Conservation (phyloP, 1,140 invertebrate genomes). For the Heterodera carotae region DNA sequence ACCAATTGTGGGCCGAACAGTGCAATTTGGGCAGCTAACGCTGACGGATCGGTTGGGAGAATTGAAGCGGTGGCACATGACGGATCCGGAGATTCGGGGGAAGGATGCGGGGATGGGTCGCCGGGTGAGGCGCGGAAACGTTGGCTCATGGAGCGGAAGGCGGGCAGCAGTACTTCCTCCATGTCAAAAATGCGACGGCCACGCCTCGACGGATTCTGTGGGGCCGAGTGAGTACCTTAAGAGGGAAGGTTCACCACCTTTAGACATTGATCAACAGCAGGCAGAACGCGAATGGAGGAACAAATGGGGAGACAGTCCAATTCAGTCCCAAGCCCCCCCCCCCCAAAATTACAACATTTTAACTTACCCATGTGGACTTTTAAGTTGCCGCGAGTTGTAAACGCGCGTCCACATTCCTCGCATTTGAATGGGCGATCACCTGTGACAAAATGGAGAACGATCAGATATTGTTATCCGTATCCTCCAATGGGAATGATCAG, state of each 20-base stretch:
- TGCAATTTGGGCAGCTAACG: background rate
- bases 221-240: conserved; percentile 44
- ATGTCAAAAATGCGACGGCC: conserved; percentile 62
- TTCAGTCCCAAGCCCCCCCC: too few relatives aligned
- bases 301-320: too few relatives aligned
- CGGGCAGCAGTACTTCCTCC: conserved; percentile 22
- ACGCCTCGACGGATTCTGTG: conserved; percentile 56
- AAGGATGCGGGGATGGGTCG: background rate
- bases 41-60: background rate
- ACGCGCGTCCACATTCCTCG: conserved; percentile 86
- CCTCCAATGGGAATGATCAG: too few relatives aligned
- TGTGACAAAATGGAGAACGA: conserved; percentile 15
- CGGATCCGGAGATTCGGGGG: background rate
- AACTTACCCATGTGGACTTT: conserved; percentile 74
- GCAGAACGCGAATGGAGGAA: too few relatives aligned
- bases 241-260: conserved; percentile 11
- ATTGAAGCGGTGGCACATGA: background rate
- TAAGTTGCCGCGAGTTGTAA: conserved; percentile 95
- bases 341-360: too few relatives aligned
- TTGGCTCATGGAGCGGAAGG: background rate
- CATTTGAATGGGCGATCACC: conserved; percentile 94
- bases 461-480: too few relatives aligned
- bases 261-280: background rate
- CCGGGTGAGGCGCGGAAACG: background rate
- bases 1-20: background rate